Base-by-base conservation (phyloP, 2,888 invertebrate species). In the Lasioglossum lativentre region DNA sequence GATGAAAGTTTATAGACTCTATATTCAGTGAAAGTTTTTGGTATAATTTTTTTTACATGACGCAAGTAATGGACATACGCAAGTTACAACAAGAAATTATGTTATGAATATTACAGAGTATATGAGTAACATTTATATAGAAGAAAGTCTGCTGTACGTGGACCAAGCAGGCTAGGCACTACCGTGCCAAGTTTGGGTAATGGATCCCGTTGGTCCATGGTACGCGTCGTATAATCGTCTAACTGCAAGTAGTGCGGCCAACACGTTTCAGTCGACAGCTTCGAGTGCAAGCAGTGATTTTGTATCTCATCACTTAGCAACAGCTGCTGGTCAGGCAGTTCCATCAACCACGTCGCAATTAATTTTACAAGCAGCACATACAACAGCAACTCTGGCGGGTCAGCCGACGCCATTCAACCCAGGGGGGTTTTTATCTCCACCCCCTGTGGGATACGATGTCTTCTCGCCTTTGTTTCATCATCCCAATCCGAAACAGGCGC, bases 191-290 rank as follows among this genome's bases (percentile, higher is more conserved):
- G 88, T 78, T 89, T 87, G 90, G 93, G 94, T 93, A 96, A 98
- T 98, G 98, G 98, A 98, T 97, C 98, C 98, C 95, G 97, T 97
- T 95, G 98, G 97, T 96, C 98, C 98, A 96, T 98, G 98, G 98
- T 97, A 97, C 95, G 96, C 97, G 95, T 97, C 97, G 92, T 98
- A 98, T 96, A 98, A 98, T 96, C 97, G 98, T 93, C 96, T 98
- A 95, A 96, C 97, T 91, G 96, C 97, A 92, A 97, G 97, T 91
- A 97, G 97, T 95, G 96, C 97, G 92, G 96, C 97, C 10, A 89
- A 90, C 82, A 91, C 92, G 27, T 91, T 95, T 96, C 97, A 95
- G 96, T 97, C 94, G 96, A 96, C 95, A 96, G 96, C 93, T 96
- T 97, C 95, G 96, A 97, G 95, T 96, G 97, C 95, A 96, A 97